Evolutionary conservation across 2,888 invertebrate species (phyloP).

Genomic region (Agrochola lychnidis): DNA sequence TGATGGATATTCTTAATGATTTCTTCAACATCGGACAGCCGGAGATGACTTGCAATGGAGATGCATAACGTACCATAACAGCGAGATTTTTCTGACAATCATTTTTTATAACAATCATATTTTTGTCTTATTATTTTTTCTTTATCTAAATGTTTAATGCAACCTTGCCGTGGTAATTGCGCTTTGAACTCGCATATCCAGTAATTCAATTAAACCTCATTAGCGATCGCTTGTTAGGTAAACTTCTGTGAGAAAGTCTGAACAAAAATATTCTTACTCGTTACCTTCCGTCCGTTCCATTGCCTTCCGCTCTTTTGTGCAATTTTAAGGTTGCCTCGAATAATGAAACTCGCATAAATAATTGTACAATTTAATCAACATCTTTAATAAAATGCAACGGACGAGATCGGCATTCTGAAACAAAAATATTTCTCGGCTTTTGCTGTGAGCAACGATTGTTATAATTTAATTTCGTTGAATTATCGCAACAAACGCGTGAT

Average conservation of each 20-base stretch:
- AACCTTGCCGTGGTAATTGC: slow-evolving; percentile 48
- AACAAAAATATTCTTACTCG: slow-evolving; percentile 47
- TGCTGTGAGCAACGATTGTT: slow-evolving; percentile 21
- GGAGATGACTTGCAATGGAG: slow-evolving; percentile 59
- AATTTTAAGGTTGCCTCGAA: slow-evolving; percentile 56
- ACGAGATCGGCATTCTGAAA: slow-evolving; percentile 38
- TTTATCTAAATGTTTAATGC: slow-evolving; percentile 13
- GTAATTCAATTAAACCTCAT: slow-evolving; percentile 62
- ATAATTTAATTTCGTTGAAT: slow-evolving; percentile 41
- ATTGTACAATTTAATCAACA: slow-evolving; percentile 53
- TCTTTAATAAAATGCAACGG: slow-evolving; percentile 53
- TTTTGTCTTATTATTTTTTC: slow-evolving; percentile 14
- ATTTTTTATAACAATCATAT: slow-evolving; percentile 23
- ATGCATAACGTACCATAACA: slow-evolving; percentile 24
- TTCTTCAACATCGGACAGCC: slow-evolving; percentile 27
- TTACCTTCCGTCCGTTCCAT: slow-evolving; percentile 47
- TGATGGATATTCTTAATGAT: slow-evolving; percentile 53
- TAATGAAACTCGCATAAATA: slow-evolving; percentile 58
- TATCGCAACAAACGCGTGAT: slow-evolving; percentile 15
- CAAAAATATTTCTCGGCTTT: slow-evolving; percentile 30
- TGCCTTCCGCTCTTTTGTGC: slow-evolving; percentile 60
- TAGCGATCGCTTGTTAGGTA: slow-evolving; percentile 56
- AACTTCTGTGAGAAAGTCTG: slow-evolving; percentile 48
- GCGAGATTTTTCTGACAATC: slow-evolving; percentile 28
- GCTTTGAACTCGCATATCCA: slow-evolving; percentile 41